Evolutionary conservation across 2,113 vertebrate species (phyloP).

Genomic region (Crotalus horridus): DNA sequence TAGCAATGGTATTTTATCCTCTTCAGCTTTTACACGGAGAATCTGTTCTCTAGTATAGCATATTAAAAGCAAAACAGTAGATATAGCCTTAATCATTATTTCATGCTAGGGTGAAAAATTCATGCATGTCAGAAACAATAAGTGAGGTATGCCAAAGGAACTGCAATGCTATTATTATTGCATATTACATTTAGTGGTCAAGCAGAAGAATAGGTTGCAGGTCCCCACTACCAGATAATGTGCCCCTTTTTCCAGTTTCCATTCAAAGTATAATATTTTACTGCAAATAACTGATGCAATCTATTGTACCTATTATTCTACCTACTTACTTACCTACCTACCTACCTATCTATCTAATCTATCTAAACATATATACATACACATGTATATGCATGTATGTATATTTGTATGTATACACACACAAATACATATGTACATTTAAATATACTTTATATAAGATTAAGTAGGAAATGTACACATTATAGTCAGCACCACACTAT

Average conservation of each 20-base stretch:
- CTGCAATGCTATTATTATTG: not conserved
- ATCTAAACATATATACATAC: no score
- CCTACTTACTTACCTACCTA: not conserved
- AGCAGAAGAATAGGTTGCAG: not conserved
- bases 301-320: not conserved
- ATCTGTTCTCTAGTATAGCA: slow-evolving; percentile 86
- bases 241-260: not conserved
- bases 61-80: slow-evolving; percentile 29
- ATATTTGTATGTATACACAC: no score
- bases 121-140: not conserved
- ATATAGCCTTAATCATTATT: slow-evolving; percentile 13
- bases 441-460: not conserved
- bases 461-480: not conserved
- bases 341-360: no score
- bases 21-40: slow-evolving; percentile 92
- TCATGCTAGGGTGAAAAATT: not conserved
- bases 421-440: not conserved
- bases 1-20: slow-evolving; percentile 89
- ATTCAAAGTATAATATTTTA: not conserved
- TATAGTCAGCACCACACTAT: not conserved
- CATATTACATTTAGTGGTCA: not conserved
- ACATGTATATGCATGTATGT: no score
- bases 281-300: not conserved
- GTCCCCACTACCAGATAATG: not conserved
- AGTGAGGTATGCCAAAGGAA: not conserved